Evolutionary conservation across 1,140 invertebrate species (phyloP).

Genomic region (Micrasema minimum): DNA sequence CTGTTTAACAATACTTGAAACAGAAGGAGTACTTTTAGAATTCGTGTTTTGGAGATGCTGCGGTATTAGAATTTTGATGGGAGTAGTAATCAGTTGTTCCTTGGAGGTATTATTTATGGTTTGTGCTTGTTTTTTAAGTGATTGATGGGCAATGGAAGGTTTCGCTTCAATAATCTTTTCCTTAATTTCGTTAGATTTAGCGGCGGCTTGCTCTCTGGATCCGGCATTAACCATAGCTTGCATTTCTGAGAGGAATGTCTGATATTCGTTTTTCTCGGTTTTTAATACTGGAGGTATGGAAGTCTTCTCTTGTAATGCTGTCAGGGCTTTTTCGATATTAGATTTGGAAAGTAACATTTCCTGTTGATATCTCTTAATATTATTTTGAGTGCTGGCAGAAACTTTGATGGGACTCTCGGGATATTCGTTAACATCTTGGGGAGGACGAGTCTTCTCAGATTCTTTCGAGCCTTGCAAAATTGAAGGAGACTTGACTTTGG

Average conservation of each 20-base stretch:
- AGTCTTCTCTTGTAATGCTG: not conserved
- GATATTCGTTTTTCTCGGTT: not conserved
- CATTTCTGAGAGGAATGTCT: conserved; percentile 21
- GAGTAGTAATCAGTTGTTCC: not conserved
- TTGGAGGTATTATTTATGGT: no score
- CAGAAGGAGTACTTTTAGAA: not conserved
- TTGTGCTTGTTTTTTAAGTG: no score
- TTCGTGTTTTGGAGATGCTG: not conserved
- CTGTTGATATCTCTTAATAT: not conserved
- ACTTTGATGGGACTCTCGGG: no score
- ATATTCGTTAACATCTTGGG: not conserved
- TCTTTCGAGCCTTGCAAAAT: not conserved
- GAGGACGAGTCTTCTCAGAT: not conserved
- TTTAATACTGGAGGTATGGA: not conserved
- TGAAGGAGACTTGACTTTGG: no score
- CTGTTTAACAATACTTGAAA: conserved; percentile 12
- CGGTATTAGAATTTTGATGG: conserved; percentile 8
- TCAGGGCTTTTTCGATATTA: not conserved
- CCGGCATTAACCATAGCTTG: conserved; percentile 30
- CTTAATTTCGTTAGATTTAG: no score
- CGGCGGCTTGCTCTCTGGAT: not conserved
- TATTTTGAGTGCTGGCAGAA: not conserved
- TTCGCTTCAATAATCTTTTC: no score
- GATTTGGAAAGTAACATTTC: conserved; percentile 6
- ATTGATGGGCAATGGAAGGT: no score